These are phyloP conservation scores for Isurus oxyrinchus DNA, from an alignment of 2,113 vertebrate species.

Conservation along the genomic window DNA sequence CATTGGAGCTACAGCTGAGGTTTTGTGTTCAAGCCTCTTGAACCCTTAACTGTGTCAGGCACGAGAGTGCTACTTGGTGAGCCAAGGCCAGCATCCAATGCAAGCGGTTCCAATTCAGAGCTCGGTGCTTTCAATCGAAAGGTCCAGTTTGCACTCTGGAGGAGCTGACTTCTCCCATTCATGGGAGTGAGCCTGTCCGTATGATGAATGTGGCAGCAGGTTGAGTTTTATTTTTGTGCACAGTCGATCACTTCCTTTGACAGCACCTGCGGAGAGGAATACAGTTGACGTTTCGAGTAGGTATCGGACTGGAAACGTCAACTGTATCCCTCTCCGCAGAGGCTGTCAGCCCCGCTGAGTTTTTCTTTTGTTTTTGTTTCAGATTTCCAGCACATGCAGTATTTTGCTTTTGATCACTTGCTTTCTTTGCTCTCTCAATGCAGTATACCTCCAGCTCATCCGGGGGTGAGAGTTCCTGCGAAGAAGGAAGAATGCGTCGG, in stretches of 20 bases:
- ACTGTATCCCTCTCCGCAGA: too few species aligned
- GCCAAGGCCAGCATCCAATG: not conserved
- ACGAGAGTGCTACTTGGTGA: not conserved
- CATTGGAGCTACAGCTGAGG: not conserved
- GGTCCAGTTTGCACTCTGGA: not conserved
- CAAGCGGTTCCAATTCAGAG: not conserved
- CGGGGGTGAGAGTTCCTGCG: constrained; percentile 94
- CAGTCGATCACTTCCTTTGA: not conserved
- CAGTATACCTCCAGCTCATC: constrained; percentile 97
- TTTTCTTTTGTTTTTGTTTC: too few species aligned
- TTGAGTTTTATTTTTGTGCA: too few species aligned
- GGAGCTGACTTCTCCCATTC: not conserved
- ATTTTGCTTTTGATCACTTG: not conserved
- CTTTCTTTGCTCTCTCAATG: constrained; percentile 41
- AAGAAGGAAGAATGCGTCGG: constrained; percentile 91
- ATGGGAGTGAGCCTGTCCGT: not conserved
- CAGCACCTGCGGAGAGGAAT: too few species aligned
- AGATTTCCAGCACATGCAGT: too few species aligned
- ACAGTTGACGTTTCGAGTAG: too few species aligned
- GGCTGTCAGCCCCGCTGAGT: too few species aligned
- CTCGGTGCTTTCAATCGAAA: not conserved
- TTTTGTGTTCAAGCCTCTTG: not conserved
- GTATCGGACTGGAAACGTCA: too few species aligned
- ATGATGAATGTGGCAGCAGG: not conserved
- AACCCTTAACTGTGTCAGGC: not conserved